Evolutionary conservation across 2,113 vertebrate genomes (phyloP).

Genomic region (Barbus barbus): DNA sequence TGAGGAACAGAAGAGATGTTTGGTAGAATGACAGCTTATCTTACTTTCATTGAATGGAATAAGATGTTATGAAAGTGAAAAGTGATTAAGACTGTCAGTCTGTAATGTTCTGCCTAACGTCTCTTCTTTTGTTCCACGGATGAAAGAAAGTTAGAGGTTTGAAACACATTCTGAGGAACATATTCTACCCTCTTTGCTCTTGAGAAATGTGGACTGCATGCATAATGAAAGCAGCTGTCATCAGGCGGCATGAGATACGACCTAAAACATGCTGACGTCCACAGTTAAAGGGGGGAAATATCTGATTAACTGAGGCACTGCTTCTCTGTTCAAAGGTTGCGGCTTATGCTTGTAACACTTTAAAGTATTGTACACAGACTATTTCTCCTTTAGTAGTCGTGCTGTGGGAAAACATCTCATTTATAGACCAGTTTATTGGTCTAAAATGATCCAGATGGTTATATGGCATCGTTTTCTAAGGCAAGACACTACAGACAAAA

Average conservation of each 20-base stretch:
- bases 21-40: background rate
- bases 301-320: background rate
- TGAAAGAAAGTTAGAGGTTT: background rate
- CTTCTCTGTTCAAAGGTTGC: conserved; percentile 42
- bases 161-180: background rate
- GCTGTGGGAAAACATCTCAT: background rate
- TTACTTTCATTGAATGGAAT: background rate
- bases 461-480: background rate
- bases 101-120: background rate
- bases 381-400: conserved; percentile 33
- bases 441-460: background rate
- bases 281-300: background rate
- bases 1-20: background rate
- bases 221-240: background rate
- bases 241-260: background rate
- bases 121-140: background rate
- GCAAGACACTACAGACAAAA: no score
- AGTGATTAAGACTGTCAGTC: background rate
- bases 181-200: background rate
- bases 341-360: conserved; percentile 19
- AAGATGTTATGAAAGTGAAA: background rate
- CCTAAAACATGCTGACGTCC: background rate
- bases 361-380: conserved; percentile 33
- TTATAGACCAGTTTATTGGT: background rate
- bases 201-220: background rate